Evolutionary conservation across 2,888 invertebrate genomes (phyloP), one percentile per base, ranked within the genome.

Genomic region (Diogma glabrata): DNA sequence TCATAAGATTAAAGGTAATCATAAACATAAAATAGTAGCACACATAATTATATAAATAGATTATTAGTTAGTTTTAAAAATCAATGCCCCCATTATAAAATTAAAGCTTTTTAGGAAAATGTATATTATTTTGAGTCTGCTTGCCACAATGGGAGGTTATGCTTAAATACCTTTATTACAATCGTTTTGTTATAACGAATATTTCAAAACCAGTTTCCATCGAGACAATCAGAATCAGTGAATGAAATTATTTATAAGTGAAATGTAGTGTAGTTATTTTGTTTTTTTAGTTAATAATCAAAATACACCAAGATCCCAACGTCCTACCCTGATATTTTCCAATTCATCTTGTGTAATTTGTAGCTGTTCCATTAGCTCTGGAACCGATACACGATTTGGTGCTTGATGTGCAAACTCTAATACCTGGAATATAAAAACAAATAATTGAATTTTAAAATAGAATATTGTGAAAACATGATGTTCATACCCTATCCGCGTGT

Each of bases 291-390:
- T 38, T 46, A 14, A 23, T 14, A 12, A 5, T 47, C 28, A 48
- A 48, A 48, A 33, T 28, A 48, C 23, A 48, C 28, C 33, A 48
- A 48, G 19, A 46, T 43, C 43, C 43, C 43, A 43, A 43, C 43
- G 43, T 43, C 76, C 77, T 75, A 89, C 89, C 82, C 87, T 84
- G 65, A 90, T 80, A 71, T 87, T 88, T 69, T 89, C 88, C 69
- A 90, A 76, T 74, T 90, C 89, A 36, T 81, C 83, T 73, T 87
- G 87, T 23, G 89, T 88, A 58, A 84, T 82, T 71, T 87, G 85
- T 62, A 90, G 73, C 69, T 89, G 87, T 66, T 84, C 82, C 61
- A 89, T 73, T 60, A 90, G 74, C 67, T 89, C 87, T 60, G 87
- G 83, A 58, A 87, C 85, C 47, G 87, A 84, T 59, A 86, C 81